Evolutionary conservation across 23 tunicate genomes (phyloP), one percentile per base, ranked within the genome.

Genomic region (Halocynthia roretzi): DNA sequence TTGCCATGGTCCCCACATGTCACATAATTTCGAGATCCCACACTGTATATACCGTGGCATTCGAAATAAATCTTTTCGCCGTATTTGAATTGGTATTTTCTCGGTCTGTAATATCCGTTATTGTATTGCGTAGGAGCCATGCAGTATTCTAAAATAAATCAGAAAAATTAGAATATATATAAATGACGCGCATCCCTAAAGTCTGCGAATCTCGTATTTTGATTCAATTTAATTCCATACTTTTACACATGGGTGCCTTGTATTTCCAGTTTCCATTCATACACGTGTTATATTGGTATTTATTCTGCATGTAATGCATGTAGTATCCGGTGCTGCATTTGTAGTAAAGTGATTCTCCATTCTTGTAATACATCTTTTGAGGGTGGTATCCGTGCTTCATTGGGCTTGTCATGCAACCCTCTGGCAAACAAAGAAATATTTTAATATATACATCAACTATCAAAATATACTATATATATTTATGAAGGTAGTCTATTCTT

Each of bases 251-350:
- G 4, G 78, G 78, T 52, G 61, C 17, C 56, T 74, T 54, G 17
- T 54, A 50, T 18, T 74, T 54, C 78, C 78, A 74, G 55, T 54
- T 74, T 54, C 78, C 78, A 54, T 74, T 44, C 78, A 74, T 74
- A 54, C 78, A 74, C 15, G 49, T 56, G 63, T 74, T 74, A 6
- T 74, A 74, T 74, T 74, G 62, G 63, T 74, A 74, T 74, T 74
- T 64, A 19, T 54, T 21, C 8, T 56, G 31, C 56, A 54, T 52
- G 56, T 74, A 74, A 53, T 50, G 19, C 56, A 50, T 74, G 31
- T 74, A 19, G 31, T 54, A 74, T 54, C 78, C 78, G 50, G 12
- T 50, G 5, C 5, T 64, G 56, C 78, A 74, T 54, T 56, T 53
- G 21, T 74, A 74, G 56, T 74, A 74, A 53, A 74, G 55, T 53